These are phyloP conservation scores for Scolopax mira DNA, from an alignment of 2,113 vertebrate species.

Conservation along the genomic window DNA sequence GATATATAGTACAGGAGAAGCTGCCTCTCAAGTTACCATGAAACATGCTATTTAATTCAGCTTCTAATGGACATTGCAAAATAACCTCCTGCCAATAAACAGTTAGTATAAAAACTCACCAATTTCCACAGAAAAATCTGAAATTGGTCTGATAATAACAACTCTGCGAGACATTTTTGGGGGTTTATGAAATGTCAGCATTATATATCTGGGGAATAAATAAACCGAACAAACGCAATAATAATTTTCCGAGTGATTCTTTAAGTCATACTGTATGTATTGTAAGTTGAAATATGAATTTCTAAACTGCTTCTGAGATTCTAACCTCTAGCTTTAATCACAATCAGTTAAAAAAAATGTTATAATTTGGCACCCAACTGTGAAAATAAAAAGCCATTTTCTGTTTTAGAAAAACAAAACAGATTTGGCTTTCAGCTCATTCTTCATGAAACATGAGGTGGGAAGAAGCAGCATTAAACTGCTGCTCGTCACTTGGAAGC, in stretches of 20 bases:
- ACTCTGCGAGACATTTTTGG: accelerated
- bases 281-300: background rate
- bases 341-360: background rate
- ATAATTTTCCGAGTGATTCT: background rate
- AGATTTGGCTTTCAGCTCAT: background rate
- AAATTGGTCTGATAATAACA: background rate
- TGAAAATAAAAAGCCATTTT: background rate
- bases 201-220: background rate
- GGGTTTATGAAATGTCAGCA: background rate
- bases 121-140: background rate
- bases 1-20: background rate
- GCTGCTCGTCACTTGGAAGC: conserved; percentile 23
- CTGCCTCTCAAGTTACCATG: background rate
- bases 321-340: background rate
- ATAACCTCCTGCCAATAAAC: background rate
- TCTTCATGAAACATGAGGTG: background rate
- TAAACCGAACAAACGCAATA: background rate
- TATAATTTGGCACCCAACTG: background rate
- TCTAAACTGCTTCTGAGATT: background rate
- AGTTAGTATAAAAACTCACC: background rate
- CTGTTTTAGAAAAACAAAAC: background rate
- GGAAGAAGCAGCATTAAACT: background rate
- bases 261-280: background rate
- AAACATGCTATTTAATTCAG: background rate
- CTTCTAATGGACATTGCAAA: background rate